Percentiles rank a stretch among this genome's conserved stretches.
Evolutionary conservation across 1,140 invertebrate species (phyloP).

Genomic region (Chironomus striatipennis): DNA sequence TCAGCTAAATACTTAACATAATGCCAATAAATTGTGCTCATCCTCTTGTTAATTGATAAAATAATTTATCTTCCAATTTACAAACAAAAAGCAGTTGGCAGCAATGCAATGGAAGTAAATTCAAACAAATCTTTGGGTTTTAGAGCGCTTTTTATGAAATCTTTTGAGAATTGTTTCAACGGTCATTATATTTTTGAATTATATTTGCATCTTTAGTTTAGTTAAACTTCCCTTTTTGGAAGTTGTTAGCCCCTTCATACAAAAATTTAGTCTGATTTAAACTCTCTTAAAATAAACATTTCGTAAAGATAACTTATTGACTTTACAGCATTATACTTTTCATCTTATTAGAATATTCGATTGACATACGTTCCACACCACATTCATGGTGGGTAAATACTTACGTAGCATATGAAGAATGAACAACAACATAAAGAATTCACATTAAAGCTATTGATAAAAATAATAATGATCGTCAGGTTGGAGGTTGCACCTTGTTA

Average conservation of each 20-base stretch:
- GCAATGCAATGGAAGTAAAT: no score
- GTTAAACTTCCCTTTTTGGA: no score
- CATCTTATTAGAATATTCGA: no score
- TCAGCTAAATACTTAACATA: background rate
- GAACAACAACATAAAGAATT: background rate
- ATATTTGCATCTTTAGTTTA: no score
- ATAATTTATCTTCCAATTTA: slow-evolving; percentile 11
- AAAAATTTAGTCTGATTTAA: no score
- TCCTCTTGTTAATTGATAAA: slow-evolving; percentile 11
- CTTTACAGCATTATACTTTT: no score
- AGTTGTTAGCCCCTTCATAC: no score
- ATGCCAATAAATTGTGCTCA: background rate
- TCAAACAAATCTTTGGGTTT: no score
- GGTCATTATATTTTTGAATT: no score
- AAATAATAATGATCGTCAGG: slow-evolving; percentile 11
- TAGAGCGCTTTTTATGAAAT: background rate
- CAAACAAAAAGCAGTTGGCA: background rate
- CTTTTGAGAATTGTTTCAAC: no score
- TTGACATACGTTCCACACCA: background rate
- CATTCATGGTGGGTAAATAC: background rate
- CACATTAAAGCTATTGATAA: slow-evolving; percentile 18
- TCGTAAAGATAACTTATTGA: no score
- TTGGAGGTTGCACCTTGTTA: slow-evolving; percentile 19
- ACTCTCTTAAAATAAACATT: no score
- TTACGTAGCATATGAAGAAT: background rate